phyloP scores from a whole-genome alignment of 2,113 vertebrate genomes.

The Notechis scutatus region DNA sequence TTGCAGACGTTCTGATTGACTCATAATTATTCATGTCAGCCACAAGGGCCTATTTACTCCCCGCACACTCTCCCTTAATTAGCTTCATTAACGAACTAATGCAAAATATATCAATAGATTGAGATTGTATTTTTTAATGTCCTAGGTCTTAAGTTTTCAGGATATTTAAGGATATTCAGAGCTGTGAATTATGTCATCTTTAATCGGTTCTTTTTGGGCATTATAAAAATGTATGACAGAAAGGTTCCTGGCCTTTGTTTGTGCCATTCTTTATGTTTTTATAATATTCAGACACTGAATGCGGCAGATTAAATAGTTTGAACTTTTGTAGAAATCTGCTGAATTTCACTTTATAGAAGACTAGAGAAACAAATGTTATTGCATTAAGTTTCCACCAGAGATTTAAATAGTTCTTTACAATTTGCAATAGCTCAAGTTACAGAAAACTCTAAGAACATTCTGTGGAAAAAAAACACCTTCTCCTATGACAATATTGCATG shows the following conservation, averaged over 20 bases:
- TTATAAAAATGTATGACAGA: background rate
- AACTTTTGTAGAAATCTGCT: conserved; percentile 23
- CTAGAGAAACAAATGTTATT: conserved; percentile 21
- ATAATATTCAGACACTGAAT: background rate
- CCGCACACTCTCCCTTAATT: background rate
- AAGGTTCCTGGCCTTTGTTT: background rate
- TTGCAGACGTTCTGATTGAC: background rate
- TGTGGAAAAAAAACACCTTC: conserved; percentile 26
- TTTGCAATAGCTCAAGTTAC: conserved; percentile 27
- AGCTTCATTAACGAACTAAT: background rate
- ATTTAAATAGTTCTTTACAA: conserved; percentile 40
- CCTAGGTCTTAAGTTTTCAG: background rate
- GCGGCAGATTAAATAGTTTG: background rate
- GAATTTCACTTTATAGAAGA: conserved; percentile 24
- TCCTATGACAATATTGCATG: conserved; percentile 36
- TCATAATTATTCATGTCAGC: background rate
- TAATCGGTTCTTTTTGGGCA: background rate
- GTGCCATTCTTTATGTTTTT: background rate
- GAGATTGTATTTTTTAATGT: background rate
- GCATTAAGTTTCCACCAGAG: conserved; percentile 26
- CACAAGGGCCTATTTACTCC: background rate
- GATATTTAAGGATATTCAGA: background rate
- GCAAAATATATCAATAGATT: background rate
- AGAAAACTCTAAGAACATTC: conserved; percentile 15
- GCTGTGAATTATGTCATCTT: background rate